These are phyloP conservation scores for Oncorhynchus keta DNA, from an alignment of 2,113 vertebrate genomes.

Conservation along the genomic window DNA sequence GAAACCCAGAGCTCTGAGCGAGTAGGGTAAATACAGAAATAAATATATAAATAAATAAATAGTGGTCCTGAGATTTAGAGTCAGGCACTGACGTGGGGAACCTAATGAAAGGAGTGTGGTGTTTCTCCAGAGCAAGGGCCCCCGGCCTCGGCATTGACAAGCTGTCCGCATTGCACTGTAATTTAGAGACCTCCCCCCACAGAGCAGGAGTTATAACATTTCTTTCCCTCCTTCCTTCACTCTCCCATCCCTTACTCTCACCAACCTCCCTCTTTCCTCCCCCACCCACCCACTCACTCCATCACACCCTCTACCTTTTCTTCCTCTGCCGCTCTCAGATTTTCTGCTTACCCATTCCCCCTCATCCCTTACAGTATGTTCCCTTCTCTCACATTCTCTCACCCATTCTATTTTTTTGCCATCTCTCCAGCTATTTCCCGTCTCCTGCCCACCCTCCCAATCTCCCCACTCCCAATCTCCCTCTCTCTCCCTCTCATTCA, in stretches of 20 bases:
- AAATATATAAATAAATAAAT: slow-evolving; percentile 34
- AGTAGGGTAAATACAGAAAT: slow-evolving; percentile 18
- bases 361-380: neutral
- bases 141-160: slow-evolving; percentile 69
- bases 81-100: slow-evolving; percentile 27
- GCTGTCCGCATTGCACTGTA: slow-evolving; percentile 72
- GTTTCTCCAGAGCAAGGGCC: slow-evolving; percentile 44
- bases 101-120: slow-evolving; percentile 45
- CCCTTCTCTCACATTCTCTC: slow-evolving; percentile 22
- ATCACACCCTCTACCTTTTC: neutral
- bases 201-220: slow-evolving; percentile 68
- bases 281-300: neutral
- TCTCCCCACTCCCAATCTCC: too few relatives aligned
- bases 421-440: neutral
- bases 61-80: slow-evolving; percentile 35
- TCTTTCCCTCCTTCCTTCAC: slow-evolving; percentile 34
- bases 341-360: neutral
- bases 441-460: neutral
- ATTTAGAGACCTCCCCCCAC: slow-evolving; percentile 70
- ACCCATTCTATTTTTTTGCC: slow-evolving; percentile 3
- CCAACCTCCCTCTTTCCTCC: slow-evolving; percentile 15
- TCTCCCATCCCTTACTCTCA: slow-evolving; percentile 16
- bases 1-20: slow-evolving; percentile 9
- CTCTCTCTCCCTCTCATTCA: slow-evolving; percentile 1
- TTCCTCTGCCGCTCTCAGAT: neutral